These are phyloP conservation scores for Chaetodon trifasciatus DNA, from an alignment of 2,797 vertebrate genomes.

Conservation along the genomic window DNA sequence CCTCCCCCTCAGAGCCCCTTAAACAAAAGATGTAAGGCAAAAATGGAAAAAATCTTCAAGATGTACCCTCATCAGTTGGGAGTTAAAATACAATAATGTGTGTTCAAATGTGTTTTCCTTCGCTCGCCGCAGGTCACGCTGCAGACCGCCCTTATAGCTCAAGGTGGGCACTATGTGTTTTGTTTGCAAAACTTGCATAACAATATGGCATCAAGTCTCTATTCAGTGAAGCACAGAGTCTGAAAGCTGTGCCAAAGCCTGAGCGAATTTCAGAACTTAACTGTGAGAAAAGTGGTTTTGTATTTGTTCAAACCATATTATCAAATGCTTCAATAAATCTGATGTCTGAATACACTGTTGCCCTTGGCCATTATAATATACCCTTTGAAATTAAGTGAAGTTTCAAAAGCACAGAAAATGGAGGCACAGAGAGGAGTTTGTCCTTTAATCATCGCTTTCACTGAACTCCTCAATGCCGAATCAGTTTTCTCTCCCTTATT, in stretches of 20 bases:
- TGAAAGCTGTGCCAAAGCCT: conserved; percentile 55
- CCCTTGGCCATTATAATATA: conserved; percentile 74
- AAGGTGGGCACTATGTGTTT: conserved; percentile 12
- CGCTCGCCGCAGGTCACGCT: not conserved
- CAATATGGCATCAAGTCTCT: conserved; percentile 33
- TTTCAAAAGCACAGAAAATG: conserved; percentile 69
- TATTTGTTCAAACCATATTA: conserved; percentile 63
- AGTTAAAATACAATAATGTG: not conserved
- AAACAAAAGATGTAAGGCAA: conserved; percentile 7
- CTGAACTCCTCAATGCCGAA: conserved; percentile 61
- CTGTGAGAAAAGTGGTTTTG: conserved; percentile 62
- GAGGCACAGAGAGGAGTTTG: conserved; percentile 60
- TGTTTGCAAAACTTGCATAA: conserved; percentile 39
- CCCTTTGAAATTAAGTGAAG: conserved; percentile 72
- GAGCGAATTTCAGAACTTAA: conserved; percentile 49
- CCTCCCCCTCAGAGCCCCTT: not conserved
- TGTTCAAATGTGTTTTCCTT: conserved; percentile 5
- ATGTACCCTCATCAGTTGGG: not conserved
- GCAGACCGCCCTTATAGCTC: not conserved
- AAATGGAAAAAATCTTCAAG: not conserved
- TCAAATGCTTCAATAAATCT: conserved; percentile 63
- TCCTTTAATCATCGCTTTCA: conserved; percentile 73
- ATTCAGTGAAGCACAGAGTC: conserved; percentile 27
- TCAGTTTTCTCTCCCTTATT: conserved; percentile 55
- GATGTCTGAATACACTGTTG: conserved; percentile 65